Evolutionary conservation across 2,113 vertebrate genomes (phyloP).

Genomic region (Myocastor coypus): DNA sequence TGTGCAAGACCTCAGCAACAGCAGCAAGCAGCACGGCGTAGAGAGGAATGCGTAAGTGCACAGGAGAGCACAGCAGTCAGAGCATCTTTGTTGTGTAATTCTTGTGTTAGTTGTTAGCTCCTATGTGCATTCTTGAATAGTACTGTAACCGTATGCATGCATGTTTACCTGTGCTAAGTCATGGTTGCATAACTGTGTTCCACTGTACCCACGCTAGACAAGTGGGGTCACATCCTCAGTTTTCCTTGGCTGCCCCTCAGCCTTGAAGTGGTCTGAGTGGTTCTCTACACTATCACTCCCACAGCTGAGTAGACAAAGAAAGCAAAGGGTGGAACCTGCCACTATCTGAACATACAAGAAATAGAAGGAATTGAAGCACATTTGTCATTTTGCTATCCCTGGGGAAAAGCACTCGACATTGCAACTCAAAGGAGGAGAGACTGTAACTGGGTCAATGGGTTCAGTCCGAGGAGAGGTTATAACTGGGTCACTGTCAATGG

Average conservation of each 20-base stretch:
- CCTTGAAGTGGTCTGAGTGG: not conserved
- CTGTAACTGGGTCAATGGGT: not conserved
- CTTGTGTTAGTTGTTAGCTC: not conserved
- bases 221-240: not conserved
- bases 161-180: not conserved
- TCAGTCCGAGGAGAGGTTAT: not conserved
- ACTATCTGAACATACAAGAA: not conserved
- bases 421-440: not conserved
- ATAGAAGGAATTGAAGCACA: not conserved
- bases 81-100: not conserved
- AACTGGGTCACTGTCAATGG: not conserved
- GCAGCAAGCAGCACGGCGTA: not conserved
- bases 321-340: not conserved
- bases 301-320: not conserved
- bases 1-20: not conserved
- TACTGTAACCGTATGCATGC: not conserved
- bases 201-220: not conserved
- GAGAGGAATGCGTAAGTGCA: not conserved
- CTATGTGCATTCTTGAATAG: not conserved
- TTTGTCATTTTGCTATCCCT: not conserved
- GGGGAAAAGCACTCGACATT: not conserved
- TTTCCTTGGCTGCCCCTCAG: not conserved
- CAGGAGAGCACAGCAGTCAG: not conserved
- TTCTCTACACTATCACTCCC: not conserved
- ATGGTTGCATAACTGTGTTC: not conserved